Conservation (phyloP, 2,797 vertebrate species). For the Myotis planiceps region DNA sequence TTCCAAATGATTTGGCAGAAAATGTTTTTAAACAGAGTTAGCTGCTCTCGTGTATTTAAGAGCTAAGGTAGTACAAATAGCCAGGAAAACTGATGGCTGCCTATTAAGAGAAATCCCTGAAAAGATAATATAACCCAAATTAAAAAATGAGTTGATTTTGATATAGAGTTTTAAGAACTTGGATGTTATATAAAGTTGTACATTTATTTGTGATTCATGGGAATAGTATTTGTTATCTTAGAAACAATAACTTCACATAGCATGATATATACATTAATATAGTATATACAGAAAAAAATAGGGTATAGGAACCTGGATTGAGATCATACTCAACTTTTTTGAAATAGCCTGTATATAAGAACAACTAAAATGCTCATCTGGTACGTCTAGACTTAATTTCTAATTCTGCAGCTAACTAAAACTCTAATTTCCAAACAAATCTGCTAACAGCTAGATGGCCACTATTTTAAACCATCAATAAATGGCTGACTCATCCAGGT, state of each 20-base stretch:
- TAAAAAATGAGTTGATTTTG: background rate
- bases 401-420: conserved; percentile 62
- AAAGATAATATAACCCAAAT: background rate
- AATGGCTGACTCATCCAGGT: conserved; percentile 27
- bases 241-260: background rate
- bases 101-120: background rate
- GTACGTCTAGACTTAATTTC: conserved; percentile 17
- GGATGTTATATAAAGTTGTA: background rate
- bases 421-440: conserved; percentile 62
- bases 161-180: background rate
- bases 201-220: background rate
- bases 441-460: conserved; percentile 14
- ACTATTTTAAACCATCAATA: conserved; percentile 11
- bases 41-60: background rate
- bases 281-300: background rate
- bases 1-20: background rate
- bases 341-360: background rate
- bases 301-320: background rate
- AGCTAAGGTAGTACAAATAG: background rate
- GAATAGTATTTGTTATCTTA: background rate
- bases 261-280: background rate
- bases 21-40: background rate
- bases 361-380: background rate
- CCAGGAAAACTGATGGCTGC: background rate
- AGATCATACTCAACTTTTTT: background rate